A percentile compares a stretch with the other conserved stretches of the same genome.
phyloP scores from a whole-genome alignment of 2,888 invertebrate species.

The Scaptomyza parva region DNA sequence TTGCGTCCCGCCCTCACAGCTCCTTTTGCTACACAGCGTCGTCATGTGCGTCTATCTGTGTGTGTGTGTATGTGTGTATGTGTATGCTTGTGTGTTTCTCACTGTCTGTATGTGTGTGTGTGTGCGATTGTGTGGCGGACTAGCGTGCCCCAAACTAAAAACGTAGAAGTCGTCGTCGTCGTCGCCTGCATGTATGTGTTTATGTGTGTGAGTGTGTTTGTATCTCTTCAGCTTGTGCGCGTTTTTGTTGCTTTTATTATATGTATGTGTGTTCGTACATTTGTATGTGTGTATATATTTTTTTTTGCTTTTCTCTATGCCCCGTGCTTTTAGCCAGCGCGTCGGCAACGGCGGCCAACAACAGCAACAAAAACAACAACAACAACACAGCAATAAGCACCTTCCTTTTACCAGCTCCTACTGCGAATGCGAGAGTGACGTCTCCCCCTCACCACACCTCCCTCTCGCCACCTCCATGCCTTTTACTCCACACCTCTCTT shows the following conservation, averaged over 20 bases:
- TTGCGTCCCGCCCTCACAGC: constrained; percentile 50
- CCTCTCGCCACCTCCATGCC: constrained; percentile 14
- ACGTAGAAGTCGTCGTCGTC: constrained; percentile 48
- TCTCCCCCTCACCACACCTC: constrained; percentile 11
- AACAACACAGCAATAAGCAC: constrained; percentile 30
- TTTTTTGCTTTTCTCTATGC: constrained; percentile 75
- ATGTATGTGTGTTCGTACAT: constrained; percentile 29
- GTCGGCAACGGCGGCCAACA: constrained; percentile 41
- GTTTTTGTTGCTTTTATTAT: constrained; percentile 77
- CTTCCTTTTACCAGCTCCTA: constrained; percentile 63
- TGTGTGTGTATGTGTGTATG: constrained; percentile 24
- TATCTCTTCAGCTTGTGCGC: constrained; percentile 73
- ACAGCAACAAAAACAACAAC: constrained; percentile 6
- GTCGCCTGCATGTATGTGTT: constrained; percentile 27
- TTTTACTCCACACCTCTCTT: constrained; percentile 12
- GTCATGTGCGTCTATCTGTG: constrained; percentile 1
- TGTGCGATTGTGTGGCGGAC: constrained; percentile 52
- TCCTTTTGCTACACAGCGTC: constrained; percentile 4
- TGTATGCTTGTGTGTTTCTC: too few species aligned
- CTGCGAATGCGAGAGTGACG: constrained; percentile 47
- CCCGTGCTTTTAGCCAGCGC: constrained; percentile 47
- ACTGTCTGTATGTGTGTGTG: too few species aligned
- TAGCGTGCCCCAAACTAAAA: constrained; percentile 67
- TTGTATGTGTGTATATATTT: constrained; percentile 37
- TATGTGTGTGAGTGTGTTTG: constrained; percentile 47